phyloP scores from a whole-genome alignment of 2,113 vertebrate species.

The Fulica atra region DNA sequence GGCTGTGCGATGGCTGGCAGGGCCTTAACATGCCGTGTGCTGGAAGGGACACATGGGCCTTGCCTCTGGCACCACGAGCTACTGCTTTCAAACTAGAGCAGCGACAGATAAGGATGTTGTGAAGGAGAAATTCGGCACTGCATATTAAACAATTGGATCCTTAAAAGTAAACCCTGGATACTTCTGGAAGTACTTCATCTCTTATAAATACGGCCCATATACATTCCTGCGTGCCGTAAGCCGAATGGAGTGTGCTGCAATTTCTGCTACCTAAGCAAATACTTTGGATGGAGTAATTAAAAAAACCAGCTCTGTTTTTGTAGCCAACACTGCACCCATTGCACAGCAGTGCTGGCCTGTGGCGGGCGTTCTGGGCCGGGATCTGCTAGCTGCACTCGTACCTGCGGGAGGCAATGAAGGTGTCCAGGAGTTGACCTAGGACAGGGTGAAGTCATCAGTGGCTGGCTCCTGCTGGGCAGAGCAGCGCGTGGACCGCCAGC shows the following conservation, averaged over 20 bases:
- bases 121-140: conserved; percentile 9
- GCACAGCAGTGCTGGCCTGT: background rate
- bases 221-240: background rate
- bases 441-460: background rate
- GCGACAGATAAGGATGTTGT: conserved; percentile 11
- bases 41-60: background rate
- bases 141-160: background rate
- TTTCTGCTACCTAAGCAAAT: conserved; percentile 40
- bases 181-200: background rate
- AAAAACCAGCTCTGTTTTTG: background rate
- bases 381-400: background rate
- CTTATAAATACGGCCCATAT: conserved; percentile 2
- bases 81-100: background rate
- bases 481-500: background rate
- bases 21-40: accelerated
- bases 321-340: background rate
- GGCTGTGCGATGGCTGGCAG: background rate
- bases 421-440: background rate
- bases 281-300: background rate
- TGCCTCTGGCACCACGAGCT: background rate
- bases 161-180: background rate
- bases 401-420: background rate
- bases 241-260: background rate
- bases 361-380: background rate
- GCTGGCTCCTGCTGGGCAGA: background rate